phyloP scores from a whole-genome alignment of 2,888 invertebrate species.

The Leptinotarsa tumamoca region DNA sequence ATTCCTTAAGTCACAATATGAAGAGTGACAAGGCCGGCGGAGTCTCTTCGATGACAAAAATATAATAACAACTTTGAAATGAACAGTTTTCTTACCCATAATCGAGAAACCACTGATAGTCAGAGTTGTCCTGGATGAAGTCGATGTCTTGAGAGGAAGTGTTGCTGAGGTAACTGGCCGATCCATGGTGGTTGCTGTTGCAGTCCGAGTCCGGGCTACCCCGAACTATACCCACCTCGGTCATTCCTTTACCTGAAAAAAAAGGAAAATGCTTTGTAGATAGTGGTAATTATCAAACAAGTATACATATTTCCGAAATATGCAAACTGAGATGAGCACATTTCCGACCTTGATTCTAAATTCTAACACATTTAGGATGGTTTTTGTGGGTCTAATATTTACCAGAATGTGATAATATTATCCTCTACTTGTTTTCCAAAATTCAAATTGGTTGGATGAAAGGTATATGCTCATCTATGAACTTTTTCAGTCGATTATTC shows the following conservation, averaged over 20 bases:
- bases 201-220: slow-evolving; percentile 71
- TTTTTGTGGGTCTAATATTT: no score
- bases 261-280: slow-evolving; percentile 23
- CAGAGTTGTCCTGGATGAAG: slow-evolving; percentile 87
- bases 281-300: background rate
- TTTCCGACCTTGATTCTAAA: no score
- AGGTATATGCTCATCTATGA: no score
- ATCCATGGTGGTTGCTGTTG: slow-evolving; percentile 68
- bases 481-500: no score
- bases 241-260: slow-evolving; percentile 65
- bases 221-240: slow-evolving; percentile 62
- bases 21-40: no score
- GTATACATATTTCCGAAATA: no score
- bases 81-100: slow-evolving; percentile 73
- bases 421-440: no score
- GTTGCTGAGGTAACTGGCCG: slow-evolving; percentile 66
- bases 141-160: slow-evolving; percentile 73
- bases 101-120: slow-evolving; percentile 92
- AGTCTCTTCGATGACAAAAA: background rate
- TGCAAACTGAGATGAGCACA: no score
- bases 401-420: no score
- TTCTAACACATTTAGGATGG: no score
- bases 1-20: no score
- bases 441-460: no score
- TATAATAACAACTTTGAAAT: background rate